Conservation (phyloP, 30 jellyfish, hydroid and myxozoan genomes). For the Turritopsis rubra region DNA sequence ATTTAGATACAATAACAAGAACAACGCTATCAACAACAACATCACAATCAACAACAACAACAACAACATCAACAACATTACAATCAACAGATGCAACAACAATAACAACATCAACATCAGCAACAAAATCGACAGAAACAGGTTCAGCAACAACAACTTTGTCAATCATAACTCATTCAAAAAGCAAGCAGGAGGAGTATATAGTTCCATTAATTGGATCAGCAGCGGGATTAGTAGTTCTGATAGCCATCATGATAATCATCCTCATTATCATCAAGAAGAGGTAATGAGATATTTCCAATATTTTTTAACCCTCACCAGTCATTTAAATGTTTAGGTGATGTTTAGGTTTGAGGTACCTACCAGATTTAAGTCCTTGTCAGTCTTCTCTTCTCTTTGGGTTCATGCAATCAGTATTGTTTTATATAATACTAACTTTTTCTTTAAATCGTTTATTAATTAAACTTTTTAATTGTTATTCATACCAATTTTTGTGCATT, state of each 20-base stretch:
- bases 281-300: not conserved
- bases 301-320: too few relatives aligned
- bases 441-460: too few relatives aligned
- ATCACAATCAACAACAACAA: slow-evolving; percentile 7
- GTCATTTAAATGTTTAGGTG: not conserved
- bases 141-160: not conserved
- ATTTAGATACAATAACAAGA: not conserved
- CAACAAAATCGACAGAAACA: slow-evolving; percentile 11
- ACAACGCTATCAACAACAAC: not conserved
- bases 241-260: not conserved
- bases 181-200: not conserved
- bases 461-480: too few relatives aligned
- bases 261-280: not conserved
- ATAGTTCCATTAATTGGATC: not conserved
- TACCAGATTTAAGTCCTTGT: too few relatives aligned
- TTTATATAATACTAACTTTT: too few relatives aligned
- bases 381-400: too few relatives aligned
- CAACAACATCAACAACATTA: slow-evolving; percentile 3
- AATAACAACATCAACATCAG: not conserved
- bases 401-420: too few relatives aligned
- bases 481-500: too few relatives aligned
- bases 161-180: not conserved
- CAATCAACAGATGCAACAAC: not conserved
- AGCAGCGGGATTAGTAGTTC: not conserved
- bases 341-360: not conserved